These are phyloP conservation scores for Odontocolon sp. DNA, from an alignment of 2,888 invertebrate species.

Conservation along the genomic window DNA sequence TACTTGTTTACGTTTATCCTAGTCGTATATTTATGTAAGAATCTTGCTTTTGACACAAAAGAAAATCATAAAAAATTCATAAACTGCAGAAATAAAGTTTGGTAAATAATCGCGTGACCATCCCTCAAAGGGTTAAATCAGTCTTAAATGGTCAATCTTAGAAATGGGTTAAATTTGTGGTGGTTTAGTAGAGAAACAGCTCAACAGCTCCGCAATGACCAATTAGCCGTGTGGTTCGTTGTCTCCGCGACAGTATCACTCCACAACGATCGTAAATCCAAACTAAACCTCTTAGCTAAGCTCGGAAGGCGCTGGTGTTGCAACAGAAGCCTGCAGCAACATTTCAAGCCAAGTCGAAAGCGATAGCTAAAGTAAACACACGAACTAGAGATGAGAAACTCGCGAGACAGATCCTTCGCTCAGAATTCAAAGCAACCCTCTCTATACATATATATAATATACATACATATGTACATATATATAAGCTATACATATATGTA, in stretches of 20 bases:
- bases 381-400: conserved; percentile 51
- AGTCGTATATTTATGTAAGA: too few relatives aligned
- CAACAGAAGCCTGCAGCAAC: background rate
- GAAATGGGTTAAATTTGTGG: too few relatives aligned
- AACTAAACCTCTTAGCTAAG: background rate
- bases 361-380: conserved; percentile 48
- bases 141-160: too few relatives aligned
- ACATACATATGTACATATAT: background rate
- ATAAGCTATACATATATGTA: background rate
- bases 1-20: too few relatives aligned
- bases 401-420: conserved; percentile 49
- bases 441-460: too few relatives aligned
- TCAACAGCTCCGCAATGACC: conserved; percentile 22
- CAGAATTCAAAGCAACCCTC: conserved; percentile 41
- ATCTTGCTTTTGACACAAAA: too few relatives aligned
- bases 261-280: conserved; percentile 24
- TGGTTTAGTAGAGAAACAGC: background rate
- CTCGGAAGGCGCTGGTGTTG: background rate
- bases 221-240: conserved; percentile 31
- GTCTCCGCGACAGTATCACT: conserved; percentile 19
- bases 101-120: too few relatives aligned
- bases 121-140: too few relatives aligned
- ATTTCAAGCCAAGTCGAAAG: background rate
- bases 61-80: too few relatives aligned
- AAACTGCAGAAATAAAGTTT: too few relatives aligned